These are phyloP conservation scores for Andrena fulva DNA, from an alignment of 2,888 invertebrate genomes.

Conservation along the genomic window DNA sequence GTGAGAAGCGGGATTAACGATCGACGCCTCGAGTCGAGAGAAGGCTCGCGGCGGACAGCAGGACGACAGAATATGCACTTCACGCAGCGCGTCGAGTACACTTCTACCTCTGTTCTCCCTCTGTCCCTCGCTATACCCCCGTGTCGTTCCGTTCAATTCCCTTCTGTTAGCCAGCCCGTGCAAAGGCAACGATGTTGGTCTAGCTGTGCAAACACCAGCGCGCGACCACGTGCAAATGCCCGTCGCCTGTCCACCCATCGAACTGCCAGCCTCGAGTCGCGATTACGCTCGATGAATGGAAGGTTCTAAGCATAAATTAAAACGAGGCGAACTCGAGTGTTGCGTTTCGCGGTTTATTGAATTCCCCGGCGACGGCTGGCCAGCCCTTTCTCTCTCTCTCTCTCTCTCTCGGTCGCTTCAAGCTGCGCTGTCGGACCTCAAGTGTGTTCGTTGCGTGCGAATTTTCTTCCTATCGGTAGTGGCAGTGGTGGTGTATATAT, in stretches of 20 bases:
- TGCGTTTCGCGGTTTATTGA: constrained; percentile 25
- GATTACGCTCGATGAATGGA: constrained; percentile 47
- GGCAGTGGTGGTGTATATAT: background rate
- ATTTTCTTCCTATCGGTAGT: background rate
- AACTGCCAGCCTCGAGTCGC: constrained; percentile 27
- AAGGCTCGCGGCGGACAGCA: constrained; percentile 28
- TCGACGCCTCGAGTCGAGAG: constrained; percentile 49
- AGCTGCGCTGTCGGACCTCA: background rate
- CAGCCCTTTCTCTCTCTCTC: background rate
- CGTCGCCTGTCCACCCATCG: constrained; percentile 32
- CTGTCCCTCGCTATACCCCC: background rate
- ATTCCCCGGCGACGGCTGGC: background rate
- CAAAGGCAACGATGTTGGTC: constrained; percentile 70
- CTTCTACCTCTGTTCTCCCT: constrained; percentile 16
- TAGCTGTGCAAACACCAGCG: constrained; percentile 79
- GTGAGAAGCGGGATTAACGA: constrained; percentile 57
- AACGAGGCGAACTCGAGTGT: constrained; percentile 34
- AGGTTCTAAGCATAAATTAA: constrained; percentile 47
- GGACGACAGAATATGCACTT: constrained; percentile 52
- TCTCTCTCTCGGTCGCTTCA: background rate
- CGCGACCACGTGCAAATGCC: constrained; percentile 39
- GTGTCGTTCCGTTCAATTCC: background rate
- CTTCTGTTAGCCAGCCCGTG: constrained; percentile 17
- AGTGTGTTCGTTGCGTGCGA: background rate
- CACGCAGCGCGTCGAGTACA: constrained; percentile 35